Conservation (phyloP, 2,113 vertebrate genomes). For the Larimichthys polyactis region DNA sequence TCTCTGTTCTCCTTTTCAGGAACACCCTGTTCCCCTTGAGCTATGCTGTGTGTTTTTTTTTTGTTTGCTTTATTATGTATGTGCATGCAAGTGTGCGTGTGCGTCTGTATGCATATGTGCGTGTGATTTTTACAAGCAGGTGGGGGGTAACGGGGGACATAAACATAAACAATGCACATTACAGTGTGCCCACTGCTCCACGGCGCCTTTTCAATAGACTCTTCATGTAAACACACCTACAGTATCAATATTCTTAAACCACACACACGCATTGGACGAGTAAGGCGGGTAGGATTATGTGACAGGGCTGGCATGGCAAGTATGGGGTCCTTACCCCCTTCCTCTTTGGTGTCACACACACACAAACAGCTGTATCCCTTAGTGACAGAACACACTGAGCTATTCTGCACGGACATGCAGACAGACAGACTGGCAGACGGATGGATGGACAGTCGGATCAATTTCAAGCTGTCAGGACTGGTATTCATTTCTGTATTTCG, state of each 20-base stretch:
- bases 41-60: slow-evolving; percentile 6
- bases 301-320: slow-evolving; percentile 52
- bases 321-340: slow-evolving; percentile 60
- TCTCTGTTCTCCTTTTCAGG: slow-evolving; percentile 86
- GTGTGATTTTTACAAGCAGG: neutral
- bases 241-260: slow-evolving; percentile 33
- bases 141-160: neutral
- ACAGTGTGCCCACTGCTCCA: neutral
- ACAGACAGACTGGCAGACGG: slow-evolving; percentile 38
- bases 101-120: neutral
- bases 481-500: slow-evolving; percentile 33
- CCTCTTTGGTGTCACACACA: slow-evolving; percentile 63
- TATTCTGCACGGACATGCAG: slow-evolving; percentile 32
- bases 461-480: slow-evolving; percentile 36
- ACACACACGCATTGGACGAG: neutral
- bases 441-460: slow-evolving; percentile 15
- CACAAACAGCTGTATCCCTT: slow-evolving; percentile 59
- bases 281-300: slow-evolving; percentile 39
- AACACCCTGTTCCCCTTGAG: slow-evolving; percentile 76
- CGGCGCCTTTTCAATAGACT: neutral
- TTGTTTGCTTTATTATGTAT: slow-evolving; percentile 25
- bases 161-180: slow-evolving; percentile 8
- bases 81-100: slow-evolving; percentile 26
- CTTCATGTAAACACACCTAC: slow-evolving; percentile 27
- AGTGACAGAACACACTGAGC: slow-evolving; percentile 41